Evolutionary conservation across 2,113 vertebrate species (phyloP), one percentile per base, ranked within the genome.

Genomic region (Anarhynchus alexandrinus): DNA sequence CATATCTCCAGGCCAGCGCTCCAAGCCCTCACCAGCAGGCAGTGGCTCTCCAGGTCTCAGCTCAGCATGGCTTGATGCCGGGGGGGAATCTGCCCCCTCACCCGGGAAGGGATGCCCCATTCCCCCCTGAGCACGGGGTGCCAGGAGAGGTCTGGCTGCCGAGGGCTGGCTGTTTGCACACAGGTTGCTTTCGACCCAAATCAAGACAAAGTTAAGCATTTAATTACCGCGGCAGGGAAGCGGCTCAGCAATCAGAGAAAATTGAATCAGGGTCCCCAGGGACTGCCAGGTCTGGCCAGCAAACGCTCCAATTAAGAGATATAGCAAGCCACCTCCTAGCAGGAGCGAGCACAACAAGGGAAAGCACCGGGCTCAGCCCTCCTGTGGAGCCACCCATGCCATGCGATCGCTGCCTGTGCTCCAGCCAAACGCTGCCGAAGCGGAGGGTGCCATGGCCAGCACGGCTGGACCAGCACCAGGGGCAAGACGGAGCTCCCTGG

Each of bases 171-270:
- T 83, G 52, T 57, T 70, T 49, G 51, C 71, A 29, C 61, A 10
- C 91, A 87, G 86, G 94, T 95, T 97, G 45, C 87, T 80, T 93
- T 97, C 97, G 94, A 96, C 93, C 69, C 47, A 47, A 83, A 97
- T 97, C 97, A 98, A 97, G 81, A 71, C 78, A 42, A 98, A 95
- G 86, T 91, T 89, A 72, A 97, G 88, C 97, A 97, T 97, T 98
- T 98, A 98, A 98, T 98, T 98, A 98, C 91, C 22, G 11, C 30
- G 5, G 94, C 90, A 86, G 89, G 94, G 96, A 94, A 96, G 95
- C 57, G 64, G 95, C 87, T 93, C 85, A 72, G 95, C 82, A 97
- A 98, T 97, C 93, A 96, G 93, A 88, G 91, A 93, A 97, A 98
- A 98, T 97, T 92, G 38, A 98, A 98, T 98, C 92, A 98, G 61